phyloP scores from a whole-genome alignment of 2,888 invertebrate genomes.

The Tipula lateralis region DNA sequence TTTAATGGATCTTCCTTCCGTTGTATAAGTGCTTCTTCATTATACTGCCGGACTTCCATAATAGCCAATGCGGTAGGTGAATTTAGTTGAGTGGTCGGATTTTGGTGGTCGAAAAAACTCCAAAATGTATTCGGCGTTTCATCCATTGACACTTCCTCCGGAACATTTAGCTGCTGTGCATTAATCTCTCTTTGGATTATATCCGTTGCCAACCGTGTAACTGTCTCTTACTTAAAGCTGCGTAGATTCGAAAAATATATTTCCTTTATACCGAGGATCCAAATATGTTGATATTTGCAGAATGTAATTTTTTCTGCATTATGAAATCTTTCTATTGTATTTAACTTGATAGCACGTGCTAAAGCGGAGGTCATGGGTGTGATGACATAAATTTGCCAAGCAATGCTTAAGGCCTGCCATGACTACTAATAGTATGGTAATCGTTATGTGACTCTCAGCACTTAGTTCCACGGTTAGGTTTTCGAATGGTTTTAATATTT shows the following conservation, averaged over 20 bases:
- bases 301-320: background rate
- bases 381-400: no score
- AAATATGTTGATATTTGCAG: background rate
- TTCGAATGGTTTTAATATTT: no score
- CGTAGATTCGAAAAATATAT: background rate
- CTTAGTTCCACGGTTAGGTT: constrained; percentile 36
- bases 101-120: background rate
- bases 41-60: no score
- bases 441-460: constrained; percentile 38
- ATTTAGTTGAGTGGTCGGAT: background rate
- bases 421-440: constrained; percentile 38
- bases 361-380: background rate
- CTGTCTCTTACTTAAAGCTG: background rate
- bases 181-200: background rate
- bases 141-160: no score
- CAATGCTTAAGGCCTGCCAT: no score
- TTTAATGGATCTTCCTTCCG: no score
- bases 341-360: background rate
- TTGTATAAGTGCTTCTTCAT: no score
- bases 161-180: no score
- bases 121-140: no score
- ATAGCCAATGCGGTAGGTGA: no score
- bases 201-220: background rate
- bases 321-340: background rate
- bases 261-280: background rate